phyloP scores from a whole-genome alignment of 2,888 invertebrate genomes.

The Masnerella sp. region DNA sequence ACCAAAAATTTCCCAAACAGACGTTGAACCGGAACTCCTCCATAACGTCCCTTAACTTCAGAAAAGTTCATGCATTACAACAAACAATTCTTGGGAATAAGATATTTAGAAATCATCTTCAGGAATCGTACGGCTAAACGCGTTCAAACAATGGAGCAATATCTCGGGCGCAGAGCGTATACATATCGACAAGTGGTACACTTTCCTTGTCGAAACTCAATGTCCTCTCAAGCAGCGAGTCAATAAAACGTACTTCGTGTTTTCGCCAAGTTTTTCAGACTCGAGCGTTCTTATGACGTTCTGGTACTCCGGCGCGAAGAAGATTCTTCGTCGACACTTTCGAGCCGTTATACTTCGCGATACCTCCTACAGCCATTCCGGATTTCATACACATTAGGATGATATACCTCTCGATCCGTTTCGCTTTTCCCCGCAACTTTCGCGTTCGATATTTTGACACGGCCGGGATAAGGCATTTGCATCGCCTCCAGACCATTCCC shows the following conservation, averaged over 20 bases:
- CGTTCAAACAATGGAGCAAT: constrained; percentile 34
- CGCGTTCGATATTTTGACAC: constrained; percentile 23
- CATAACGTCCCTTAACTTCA: too few relatives aligned
- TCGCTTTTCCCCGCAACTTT: not conserved
- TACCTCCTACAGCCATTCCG: constrained; percentile 12
- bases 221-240: constrained; percentile 48
- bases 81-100: too few relatives aligned
- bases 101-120: constrained; percentile 25
- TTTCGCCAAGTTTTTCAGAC: constrained; percentile 62
- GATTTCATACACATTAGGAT: constrained; percentile 32
- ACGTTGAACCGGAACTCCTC: too few relatives aligned
- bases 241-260: constrained; percentile 60
- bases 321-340: constrained; percentile 49
- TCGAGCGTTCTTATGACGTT: constrained; percentile 57
- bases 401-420: constrained; percentile 31
- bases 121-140: constrained; percentile 6
- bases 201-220: constrained; percentile 48
- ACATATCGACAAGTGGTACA: constrained; percentile 50
- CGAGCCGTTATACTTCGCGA: constrained; percentile 31
- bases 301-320: constrained; percentile 44
- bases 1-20: too few relatives aligned
- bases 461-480: constrained; percentile 11
- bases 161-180: constrained; percentile 25
- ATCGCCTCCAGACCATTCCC: constrained; percentile 15
- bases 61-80: too few relatives aligned